Conservation (phyloP, 2,888 invertebrate genomes). For the Dexiosoma caninum region DNA sequence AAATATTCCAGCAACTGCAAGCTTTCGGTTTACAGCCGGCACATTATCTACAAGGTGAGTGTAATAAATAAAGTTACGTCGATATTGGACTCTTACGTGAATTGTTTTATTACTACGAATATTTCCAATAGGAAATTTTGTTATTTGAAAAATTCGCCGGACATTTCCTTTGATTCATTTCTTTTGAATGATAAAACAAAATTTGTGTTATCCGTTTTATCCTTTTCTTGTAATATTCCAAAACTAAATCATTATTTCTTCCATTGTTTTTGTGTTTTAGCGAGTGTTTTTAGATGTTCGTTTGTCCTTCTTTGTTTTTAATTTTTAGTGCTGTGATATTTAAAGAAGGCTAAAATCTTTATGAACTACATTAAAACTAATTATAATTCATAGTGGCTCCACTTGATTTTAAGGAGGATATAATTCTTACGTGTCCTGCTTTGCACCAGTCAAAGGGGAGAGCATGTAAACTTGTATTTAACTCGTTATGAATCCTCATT, state of each 20-base stretch:
- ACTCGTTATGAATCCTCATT: too few relatives aligned
- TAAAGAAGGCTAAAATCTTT: not conserved
- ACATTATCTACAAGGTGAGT: slow-evolving; percentile 81
- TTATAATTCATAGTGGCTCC: too few relatives aligned
- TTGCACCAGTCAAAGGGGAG: too few relatives aligned
- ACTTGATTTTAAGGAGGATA: too few relatives aligned
- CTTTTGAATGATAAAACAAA: not conserved
- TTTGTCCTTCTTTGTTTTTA: not conserved
- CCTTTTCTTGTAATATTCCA: not conserved
- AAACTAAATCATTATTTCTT: not conserved
- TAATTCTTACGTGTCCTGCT: too few relatives aligned
- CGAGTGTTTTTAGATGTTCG: slow-evolving; percentile 22
- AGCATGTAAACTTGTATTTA: too few relatives aligned
- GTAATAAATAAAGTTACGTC: not conserved
- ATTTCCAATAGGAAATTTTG: not conserved
- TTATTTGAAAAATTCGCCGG: not conserved
- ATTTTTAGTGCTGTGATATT: slow-evolving; percentile 31
- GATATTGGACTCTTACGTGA: not conserved
- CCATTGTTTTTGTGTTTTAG: slow-evolving; percentile 31
- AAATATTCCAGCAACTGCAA: slow-evolving; percentile 83
- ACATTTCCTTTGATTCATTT: not conserved
- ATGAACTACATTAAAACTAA: too few relatives aligned
- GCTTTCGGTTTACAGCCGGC: slow-evolving; percentile 81
- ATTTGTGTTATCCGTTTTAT: not conserved
- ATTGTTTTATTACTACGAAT: not conserved